Base-by-base conservation (phyloP, 1,140 invertebrate genomes). In the Drosophila subpulchrella region DNA sequence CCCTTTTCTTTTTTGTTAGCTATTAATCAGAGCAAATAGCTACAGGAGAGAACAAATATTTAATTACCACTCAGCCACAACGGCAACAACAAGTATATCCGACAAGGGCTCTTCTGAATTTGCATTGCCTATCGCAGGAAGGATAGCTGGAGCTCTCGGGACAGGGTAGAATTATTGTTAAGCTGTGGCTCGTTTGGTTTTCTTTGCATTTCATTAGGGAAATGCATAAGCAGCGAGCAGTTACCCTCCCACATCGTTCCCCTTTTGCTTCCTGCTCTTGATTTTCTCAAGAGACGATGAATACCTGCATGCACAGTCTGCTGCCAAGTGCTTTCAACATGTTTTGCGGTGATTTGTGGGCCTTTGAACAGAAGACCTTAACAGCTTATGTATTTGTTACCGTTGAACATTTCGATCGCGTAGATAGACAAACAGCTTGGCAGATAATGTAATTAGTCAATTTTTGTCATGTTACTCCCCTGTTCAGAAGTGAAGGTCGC, bases 161-260 rank as follows among this genome's bases (percentile, higher is more conserved):
- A 50, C 47, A 50, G 47, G 27, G 56, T 17, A 13, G 17, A 27
- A 30, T 42, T 39, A 53, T 39, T 61, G 39, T 17, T 58, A 58
- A 57, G 42, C 68, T 44, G 53, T 4, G 13, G 48, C 15, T 38
- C 39, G 47, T 42, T 71, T 55, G 66, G 56, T 67, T 81, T 62
- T 81, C 78, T 81, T 82, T 82, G 63, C 79, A 81, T 81, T 82
- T 82, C 78, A 82, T 82, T 82, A 82, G 59, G 74, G 56, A 82
- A 82, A 70, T 82, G 79, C 74, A 82, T 77, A 82, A 74, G 59
- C 77, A 70, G 27, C 34, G 27, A 17, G 20, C 42, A 17, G 50
- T n/a, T 48, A 27, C n/a, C 17, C 13, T 34, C 27, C 51, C 32
- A 20, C 15, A 15, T 5, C 24, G n/a, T 48, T 30, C 53, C 36